Conservation (phyloP, 2,888 invertebrate species). For the Rutpela maculata region DNA sequence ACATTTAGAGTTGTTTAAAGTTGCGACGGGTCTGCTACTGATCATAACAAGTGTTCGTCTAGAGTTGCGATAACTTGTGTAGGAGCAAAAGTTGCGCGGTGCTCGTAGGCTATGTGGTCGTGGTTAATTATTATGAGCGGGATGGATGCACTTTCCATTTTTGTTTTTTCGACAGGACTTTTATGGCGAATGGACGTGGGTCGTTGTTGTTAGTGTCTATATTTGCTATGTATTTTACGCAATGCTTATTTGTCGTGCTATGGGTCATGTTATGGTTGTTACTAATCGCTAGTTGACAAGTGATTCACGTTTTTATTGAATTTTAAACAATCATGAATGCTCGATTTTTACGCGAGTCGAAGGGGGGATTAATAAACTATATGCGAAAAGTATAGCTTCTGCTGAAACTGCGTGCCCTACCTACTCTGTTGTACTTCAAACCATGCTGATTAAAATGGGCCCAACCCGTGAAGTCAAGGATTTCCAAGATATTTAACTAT, state of each 20-base stretch:
- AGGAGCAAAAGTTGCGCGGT: conserved; percentile 34
- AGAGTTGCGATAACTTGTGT: conserved; percentile 25
- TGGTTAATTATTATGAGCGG: conserved; percentile 35
- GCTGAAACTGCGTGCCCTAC: too few species aligned
- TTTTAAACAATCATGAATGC: too few species aligned
- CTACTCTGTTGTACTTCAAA: too few species aligned
- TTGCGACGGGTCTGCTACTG: conserved; percentile 19
- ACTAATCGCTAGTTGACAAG: background rate
- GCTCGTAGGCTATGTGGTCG: conserved; percentile 20
- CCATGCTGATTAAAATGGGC: too few species aligned
- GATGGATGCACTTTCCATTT: conserved; percentile 41
- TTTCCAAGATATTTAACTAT: too few species aligned
- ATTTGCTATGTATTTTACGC: background rate
- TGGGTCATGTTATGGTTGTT: conserved; percentile 5
- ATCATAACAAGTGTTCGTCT: conserved; percentile 34
- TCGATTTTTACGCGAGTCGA: too few species aligned
- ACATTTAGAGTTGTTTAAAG: conserved; percentile 25
- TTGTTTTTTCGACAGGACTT: conserved; percentile 33
- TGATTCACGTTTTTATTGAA: background rate
- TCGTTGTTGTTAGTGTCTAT: background rate
- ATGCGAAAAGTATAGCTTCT: too few species aligned
- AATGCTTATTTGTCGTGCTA: background rate
- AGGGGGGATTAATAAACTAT: too few species aligned
- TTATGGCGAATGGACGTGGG: conserved; percentile 31
- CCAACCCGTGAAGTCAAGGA: too few species aligned